Conservation (phyloP, 2,888 invertebrate species). For the Caenorhabditis auriculariae region DNA sequence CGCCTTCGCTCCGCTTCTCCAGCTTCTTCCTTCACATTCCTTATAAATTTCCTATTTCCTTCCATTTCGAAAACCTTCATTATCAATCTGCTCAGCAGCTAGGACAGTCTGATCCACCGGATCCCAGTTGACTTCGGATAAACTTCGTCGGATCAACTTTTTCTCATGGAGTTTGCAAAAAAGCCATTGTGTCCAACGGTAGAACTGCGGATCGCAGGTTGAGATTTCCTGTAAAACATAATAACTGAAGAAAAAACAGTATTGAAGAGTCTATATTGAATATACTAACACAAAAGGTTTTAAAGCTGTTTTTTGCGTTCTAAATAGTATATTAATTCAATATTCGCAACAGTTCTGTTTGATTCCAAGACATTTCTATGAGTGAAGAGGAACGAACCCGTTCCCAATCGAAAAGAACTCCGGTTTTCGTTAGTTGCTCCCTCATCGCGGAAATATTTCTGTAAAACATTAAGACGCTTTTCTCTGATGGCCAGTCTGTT, state of each 20-base stretch:
- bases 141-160: conserved; percentile 75
- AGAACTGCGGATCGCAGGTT: conserved; percentile 68
- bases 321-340: too few species aligned
- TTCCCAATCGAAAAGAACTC: conserved; percentile 89
- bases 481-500: neutral
- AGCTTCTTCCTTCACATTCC: conserved; percentile 65
- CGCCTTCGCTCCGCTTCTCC: conserved; percentile 93
- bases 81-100: conserved; percentile 95
- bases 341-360: too few species aligned
- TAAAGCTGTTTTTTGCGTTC: too few species aligned
- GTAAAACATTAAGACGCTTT: conserved; percentile 7
- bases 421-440: conserved; percentile 75
- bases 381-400: conserved; percentile 64
- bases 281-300: too few species aligned
- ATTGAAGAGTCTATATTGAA: too few species aligned
- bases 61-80: conserved; percentile 5
- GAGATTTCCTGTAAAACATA: conserved; percentile 72
- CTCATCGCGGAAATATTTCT: conserved; percentile 82
- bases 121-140: conserved; percentile 88
- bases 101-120: conserved; percentile 94
- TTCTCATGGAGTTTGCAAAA: conserved; percentile 84
- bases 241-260: neutral
- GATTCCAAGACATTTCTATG: neutral
- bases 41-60: neutral
- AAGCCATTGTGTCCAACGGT: conserved; percentile 86